Percentiles rank a stretch among this genome's conserved stretches.
Conservation (phyloP, 2,797 vertebrate genomes). For the Coilia nasus region DNA sequence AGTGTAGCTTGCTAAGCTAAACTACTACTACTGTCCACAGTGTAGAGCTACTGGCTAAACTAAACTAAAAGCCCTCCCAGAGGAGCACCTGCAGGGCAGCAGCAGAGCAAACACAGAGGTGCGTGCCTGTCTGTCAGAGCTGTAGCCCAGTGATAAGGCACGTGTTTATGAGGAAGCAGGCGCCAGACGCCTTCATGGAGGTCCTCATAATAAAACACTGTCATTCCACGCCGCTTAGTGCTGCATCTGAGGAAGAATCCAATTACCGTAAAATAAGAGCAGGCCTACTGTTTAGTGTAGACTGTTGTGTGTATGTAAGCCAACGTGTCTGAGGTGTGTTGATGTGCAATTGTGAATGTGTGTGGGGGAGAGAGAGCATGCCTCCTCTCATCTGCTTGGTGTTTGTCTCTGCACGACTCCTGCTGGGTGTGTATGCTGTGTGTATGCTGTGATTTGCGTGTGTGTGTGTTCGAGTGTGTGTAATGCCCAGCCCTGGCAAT, state of each 20-base stretch:
- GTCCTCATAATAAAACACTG: neutral
- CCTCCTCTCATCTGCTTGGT: no score
- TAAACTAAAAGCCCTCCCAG: neutral
- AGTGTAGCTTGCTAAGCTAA: no score
- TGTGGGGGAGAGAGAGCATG: neutral
- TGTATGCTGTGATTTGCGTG: no score
- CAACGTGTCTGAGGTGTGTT: conserved; percentile 50
- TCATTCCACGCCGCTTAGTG: no score
- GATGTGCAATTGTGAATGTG: neutral
- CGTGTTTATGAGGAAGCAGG: neutral
- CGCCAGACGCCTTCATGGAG: neutral
- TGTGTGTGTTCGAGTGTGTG: no score
- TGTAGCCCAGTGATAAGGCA: neutral
- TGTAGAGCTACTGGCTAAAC: no score
- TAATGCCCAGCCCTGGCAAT: no score
- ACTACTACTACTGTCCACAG: no score
- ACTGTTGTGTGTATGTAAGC: neutral
- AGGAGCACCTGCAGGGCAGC: neutral
- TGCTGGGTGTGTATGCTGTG: neutral
- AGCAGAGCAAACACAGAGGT: neutral
- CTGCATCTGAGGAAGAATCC: neutral
- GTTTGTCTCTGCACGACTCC: no score
- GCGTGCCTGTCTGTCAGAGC: neutral
- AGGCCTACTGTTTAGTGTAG: neutral
- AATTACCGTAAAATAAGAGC: no score